Conservation (phyloP, 2,113 vertebrate species). For the Ceyx cyanopectus region DNA sequence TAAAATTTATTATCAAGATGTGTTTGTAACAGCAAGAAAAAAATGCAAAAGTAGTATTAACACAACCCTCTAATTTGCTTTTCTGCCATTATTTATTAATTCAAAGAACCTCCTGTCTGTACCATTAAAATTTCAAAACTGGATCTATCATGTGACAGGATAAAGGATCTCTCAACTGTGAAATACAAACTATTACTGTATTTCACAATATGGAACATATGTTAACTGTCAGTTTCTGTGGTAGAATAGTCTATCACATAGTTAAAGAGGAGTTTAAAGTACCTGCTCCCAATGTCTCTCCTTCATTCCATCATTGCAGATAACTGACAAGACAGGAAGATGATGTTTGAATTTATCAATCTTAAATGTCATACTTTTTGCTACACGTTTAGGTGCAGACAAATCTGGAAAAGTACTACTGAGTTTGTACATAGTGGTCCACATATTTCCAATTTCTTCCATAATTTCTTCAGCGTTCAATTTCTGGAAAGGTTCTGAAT, state of each 20-base stretch:
- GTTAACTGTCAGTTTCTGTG: neutral
- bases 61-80: neutral
- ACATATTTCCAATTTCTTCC: slow-evolving; percentile 86
- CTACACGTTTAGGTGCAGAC: slow-evolving; percentile 79
- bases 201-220: neutral
- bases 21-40: neutral
- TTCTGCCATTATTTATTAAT: neutral
- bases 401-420: slow-evolving; percentile 80
- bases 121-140: neutral
- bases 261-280: neutral
- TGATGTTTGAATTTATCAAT: slow-evolving; percentile 89
- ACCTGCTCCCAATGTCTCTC: slow-evolving; percentile 91
- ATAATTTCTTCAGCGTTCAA: slow-evolving; percentile 85
- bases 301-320: slow-evolving; percentile 91
- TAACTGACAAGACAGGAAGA: slow-evolving; percentile 83
- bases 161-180: neutral
- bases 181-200: neutral
- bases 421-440: slow-evolving; percentile 86
- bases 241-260: neutral
- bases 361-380: slow-evolving; percentile 82
- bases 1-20: neutral
- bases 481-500: slow-evolving; percentile 80
- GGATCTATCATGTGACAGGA: neutral
- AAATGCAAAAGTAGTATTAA: neutral
- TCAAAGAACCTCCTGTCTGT: neutral